Evolutionary conservation across 2,113 vertebrate species (phyloP).

Genomic region (Lepisosteus oculatus): DNA sequence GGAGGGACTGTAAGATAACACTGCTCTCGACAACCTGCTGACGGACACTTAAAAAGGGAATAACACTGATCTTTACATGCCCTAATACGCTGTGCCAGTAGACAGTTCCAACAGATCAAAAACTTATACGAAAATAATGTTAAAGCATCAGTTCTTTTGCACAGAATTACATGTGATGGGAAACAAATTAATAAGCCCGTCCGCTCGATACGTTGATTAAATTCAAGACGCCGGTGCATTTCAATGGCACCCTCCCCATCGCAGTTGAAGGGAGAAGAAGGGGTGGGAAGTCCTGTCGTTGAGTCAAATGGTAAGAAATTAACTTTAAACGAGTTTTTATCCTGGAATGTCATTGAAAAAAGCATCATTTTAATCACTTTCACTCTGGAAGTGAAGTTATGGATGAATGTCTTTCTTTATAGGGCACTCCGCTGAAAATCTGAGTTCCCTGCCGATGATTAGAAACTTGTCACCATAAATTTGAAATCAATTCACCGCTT

Average conservation of each 20-base stretch:
- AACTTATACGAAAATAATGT: conserved; percentile 29
- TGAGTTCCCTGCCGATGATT: not conserved
- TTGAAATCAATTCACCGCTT: conserved; percentile 8
- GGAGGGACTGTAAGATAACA: too few species aligned
- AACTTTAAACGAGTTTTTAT: too few species aligned
- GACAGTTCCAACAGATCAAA: not conserved
- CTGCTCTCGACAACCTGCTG: too few species aligned
- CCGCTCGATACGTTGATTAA: conserved; percentile 19
- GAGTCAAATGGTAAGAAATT: too few species aligned
- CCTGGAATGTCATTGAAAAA: too few species aligned
- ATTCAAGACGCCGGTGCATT: conserved; percentile 20
- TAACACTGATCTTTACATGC: too few species aligned
- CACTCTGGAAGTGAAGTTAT: too few species aligned
- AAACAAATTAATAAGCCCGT: conserved; percentile 30
- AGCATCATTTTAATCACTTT: too few species aligned
- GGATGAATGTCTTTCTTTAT: conserved; percentile 10
- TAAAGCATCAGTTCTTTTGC: conserved; percentile 28
- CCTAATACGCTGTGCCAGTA: too few species aligned
- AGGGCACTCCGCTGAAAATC: conserved; percentile 11
- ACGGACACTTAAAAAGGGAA: too few species aligned
- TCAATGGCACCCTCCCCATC: conserved; percentile 27
- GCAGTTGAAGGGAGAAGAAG: conserved; percentile 8
- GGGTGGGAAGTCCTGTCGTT: not conserved
- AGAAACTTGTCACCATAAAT: conserved; percentile 18
- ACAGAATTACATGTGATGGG: conserved; percentile 38